Conservation (phyloP, 2,113 vertebrate species). For the Pyrgilauda ruficollis region DNA sequence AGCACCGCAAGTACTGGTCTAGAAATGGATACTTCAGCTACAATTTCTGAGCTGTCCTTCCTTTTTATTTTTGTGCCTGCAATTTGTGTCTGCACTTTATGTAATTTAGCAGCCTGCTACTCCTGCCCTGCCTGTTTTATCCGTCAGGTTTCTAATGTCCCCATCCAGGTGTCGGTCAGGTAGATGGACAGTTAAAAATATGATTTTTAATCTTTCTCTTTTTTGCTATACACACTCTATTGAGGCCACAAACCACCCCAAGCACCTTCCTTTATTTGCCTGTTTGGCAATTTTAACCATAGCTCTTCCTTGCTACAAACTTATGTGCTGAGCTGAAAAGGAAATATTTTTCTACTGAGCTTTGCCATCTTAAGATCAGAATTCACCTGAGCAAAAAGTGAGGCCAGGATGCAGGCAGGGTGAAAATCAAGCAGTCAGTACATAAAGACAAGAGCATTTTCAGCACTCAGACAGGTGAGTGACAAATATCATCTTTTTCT, state of each 20-base stretch:
- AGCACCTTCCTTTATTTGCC: not conserved
- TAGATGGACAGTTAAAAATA: not conserved
- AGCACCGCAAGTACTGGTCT: not conserved
- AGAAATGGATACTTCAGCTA: not conserved
- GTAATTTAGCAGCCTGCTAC: not conserved
- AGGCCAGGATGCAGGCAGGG: not conserved
- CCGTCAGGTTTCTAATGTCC: not conserved
- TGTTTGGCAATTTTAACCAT: not conserved
- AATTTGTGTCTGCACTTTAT: not conserved
- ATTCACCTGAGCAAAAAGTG: not conserved
- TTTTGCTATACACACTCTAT: not conserved
- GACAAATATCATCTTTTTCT: constrained; percentile 7
- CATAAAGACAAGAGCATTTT: not conserved
- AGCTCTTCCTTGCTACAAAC: not conserved
- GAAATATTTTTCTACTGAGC: not conserved
- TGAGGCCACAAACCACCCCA: not conserved
- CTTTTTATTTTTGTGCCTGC: not conserved
- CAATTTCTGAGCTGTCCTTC: not conserved
- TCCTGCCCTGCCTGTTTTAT: not conserved
- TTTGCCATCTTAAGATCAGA: not conserved
- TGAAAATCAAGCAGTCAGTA: not conserved
- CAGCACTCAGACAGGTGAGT: not conserved
- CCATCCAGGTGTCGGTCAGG: not conserved
- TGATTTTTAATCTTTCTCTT: not conserved
- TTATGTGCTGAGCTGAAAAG: not conserved